phyloP scores from a whole-genome alignment of 2,888 invertebrate species.

The Eretmocerus hayati region DNA sequence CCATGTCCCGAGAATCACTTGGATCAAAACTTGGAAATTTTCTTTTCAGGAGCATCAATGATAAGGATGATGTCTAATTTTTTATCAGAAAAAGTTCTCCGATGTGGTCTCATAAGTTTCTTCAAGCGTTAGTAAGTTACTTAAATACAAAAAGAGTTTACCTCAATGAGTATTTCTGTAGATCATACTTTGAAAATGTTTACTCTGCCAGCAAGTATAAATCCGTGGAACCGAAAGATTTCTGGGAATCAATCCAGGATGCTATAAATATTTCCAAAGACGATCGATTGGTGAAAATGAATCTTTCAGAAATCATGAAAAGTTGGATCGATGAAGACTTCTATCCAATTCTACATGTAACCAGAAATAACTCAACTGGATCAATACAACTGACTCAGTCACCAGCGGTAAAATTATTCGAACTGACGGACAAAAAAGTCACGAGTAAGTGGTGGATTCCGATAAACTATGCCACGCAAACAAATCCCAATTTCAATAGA shows the following conservation, averaged over 20 bases:
- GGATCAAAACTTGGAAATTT: too few species aligned
- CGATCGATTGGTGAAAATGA: neutral
- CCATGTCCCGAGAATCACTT: too few species aligned
- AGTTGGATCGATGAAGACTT: conserved; percentile 19
- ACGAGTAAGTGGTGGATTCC: conserved; percentile 36
- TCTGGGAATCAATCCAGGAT: conserved; percentile 20
- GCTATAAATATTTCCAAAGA: conserved; percentile 11
- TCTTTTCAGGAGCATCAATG: conserved; percentile 42
- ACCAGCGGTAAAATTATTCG: conserved; percentile 15
- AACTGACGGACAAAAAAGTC: conserved; percentile 11
- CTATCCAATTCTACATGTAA: conserved; percentile 19
- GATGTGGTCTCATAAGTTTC: conserved; percentile 49
- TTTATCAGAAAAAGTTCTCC: conserved; percentile 52
- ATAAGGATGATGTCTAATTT: conserved; percentile 54
- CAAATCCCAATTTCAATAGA: conserved; percentile 44
- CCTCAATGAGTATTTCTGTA: neutral
- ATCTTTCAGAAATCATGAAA: conserved; percentile 18
- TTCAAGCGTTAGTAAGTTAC: conserved; percentile 18
- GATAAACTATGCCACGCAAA: conserved; percentile 30
- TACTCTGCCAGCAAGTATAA: conserved; percentile 7
- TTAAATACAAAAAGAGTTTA: neutral
- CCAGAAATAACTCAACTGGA: conserved; percentile 16
- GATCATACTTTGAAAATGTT: neutral
- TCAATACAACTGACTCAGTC: conserved; percentile 8
- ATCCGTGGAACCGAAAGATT: conserved; percentile 6